These are phyloP conservation scores for Malurus melanocephalus DNA, from an alignment of 2,113 vertebrate genomes.

Conservation along the genomic window DNA sequence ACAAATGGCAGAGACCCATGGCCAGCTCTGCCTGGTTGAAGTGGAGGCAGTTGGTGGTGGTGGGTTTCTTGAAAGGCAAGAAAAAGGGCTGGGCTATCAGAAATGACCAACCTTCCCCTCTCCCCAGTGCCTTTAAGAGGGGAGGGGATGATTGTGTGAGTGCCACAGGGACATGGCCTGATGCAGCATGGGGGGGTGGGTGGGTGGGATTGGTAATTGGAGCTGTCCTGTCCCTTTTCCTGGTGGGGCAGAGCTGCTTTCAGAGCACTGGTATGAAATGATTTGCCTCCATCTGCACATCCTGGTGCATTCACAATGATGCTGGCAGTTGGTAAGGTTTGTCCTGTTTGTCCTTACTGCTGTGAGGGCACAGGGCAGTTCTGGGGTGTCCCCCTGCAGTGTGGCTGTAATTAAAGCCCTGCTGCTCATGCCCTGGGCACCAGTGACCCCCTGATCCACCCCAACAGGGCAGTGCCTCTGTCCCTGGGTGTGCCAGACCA, in stretches of 20 bases:
- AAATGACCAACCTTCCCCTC: neutral
- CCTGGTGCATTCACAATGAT: neutral
- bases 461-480: neutral
- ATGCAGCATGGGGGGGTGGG: accelerated
- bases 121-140: neutral
- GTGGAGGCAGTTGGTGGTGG: neutral
- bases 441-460: neutral
- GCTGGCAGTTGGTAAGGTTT: neutral
- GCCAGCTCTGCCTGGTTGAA: neutral
- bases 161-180: neutral
- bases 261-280: accelerated
- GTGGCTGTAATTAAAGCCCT: neutral
- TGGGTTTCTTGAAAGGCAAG: neutral
- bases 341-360: neutral
- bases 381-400: neutral
- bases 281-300: neutral
- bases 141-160: neutral
- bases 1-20: neutral
- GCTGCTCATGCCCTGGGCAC: neutral
- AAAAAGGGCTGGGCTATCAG: neutral
- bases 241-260: neutral
- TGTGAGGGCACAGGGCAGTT: neutral
- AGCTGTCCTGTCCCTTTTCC: neutral
- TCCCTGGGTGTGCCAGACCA: accelerated
- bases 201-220: neutral